Conservation (phyloP, 2,888 invertebrate species). For the Melanophora roralis region DNA sequence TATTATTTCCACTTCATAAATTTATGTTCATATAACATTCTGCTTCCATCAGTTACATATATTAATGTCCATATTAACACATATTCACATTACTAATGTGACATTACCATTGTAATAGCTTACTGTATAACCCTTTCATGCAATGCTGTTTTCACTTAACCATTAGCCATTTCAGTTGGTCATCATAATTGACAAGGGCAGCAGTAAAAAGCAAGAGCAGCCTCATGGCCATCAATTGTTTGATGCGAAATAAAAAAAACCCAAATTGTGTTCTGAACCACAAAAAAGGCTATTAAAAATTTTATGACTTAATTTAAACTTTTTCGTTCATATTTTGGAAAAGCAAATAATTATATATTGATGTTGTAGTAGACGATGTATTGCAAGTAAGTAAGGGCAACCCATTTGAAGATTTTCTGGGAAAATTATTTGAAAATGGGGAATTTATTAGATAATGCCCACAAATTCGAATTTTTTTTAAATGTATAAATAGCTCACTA, state of each 20-base stretch:
- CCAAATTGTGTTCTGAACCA: slow-evolving; percentile 61
- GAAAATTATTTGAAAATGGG: no score
- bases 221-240: neutral
- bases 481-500: no score
- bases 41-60: neutral
- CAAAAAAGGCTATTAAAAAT: slow-evolving; percentile 63
- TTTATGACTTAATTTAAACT: slow-evolving; percentile 62
- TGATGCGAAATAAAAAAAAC: slow-evolving; percentile 23
- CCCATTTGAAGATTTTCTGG: no score
- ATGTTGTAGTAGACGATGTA: neutral
- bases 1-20: slow-evolving; percentile 37
- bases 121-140: neutral
- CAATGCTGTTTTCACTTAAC: slow-evolving; percentile 10
- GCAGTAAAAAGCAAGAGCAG: neutral
- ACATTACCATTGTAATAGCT: neutral
- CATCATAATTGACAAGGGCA: slow-evolving; percentile 6
- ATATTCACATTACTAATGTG: neutral
- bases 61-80: neutral
- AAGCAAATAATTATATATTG: slow-evolving; percentile 37
- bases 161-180: slow-evolving; percentile 47
- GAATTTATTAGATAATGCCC: no score
- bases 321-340: slow-evolving; percentile 40
- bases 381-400: neutral
- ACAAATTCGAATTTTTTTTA: no score
- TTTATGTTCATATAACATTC: neutral